Percentiles rank a stretch among this genome's conserved stretches.
Conservation (phyloP, 1,140 invertebrate genomes). For the Popillia japonica region DNA sequence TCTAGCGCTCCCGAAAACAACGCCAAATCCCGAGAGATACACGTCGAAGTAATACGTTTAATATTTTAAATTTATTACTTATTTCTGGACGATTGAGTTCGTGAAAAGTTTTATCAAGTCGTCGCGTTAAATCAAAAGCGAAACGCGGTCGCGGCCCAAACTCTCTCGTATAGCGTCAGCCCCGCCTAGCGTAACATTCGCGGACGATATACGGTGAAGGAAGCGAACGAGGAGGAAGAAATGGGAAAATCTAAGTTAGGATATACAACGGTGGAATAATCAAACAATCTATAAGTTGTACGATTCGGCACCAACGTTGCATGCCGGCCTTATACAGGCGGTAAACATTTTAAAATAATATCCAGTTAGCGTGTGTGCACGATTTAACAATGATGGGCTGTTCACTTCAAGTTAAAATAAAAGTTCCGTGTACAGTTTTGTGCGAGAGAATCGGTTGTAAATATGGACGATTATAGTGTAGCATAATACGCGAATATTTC, state of each 20-base stretch:
- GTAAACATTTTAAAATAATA: constrained; percentile 8
- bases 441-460: too few species aligned
- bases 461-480: too few species aligned
- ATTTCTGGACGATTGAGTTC: constrained; percentile 18
- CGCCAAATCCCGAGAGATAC: background rate
- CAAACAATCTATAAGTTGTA: background rate
- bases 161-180: background rate
- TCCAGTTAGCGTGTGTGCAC: background rate
- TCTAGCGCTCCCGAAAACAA: background rate
- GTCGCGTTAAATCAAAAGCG: constrained; percentile 3
- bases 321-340: background rate
- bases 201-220: background rate
- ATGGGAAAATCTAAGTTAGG: background rate
- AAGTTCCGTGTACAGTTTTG: too few species aligned
- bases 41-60: background rate
- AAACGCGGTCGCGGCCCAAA: background rate
- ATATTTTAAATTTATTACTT: constrained; percentile 30
- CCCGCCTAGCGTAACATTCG: background rate
- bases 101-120: constrained; percentile 20
- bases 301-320: background rate
- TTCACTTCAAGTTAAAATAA: too few species aligned
- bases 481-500: too few species aligned
- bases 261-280: background rate
- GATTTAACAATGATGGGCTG: background rate
- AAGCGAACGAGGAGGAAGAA: background rate